Percentiles rank a stretch among this genome's conserved stretches.
Evolutionary conservation across 35 echinoderm and acorn worm genomes (phyloP).

Genomic region (Hemicentrotus pulcherrimus): DNA sequence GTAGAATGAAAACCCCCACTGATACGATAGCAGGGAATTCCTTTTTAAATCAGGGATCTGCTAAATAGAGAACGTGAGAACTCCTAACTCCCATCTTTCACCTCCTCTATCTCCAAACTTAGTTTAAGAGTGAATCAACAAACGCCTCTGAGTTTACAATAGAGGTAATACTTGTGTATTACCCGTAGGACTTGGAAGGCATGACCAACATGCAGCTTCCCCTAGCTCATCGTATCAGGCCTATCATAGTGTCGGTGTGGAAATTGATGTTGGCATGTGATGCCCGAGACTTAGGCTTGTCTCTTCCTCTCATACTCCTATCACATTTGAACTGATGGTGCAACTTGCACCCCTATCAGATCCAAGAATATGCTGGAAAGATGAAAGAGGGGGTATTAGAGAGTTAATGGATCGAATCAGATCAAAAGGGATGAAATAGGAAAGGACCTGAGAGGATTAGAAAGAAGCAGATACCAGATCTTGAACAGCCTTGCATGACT

Average conservation of each 20-base stretch:
- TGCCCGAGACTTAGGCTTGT: conserved; percentile 25
- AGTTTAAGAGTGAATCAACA: conserved; percentile 18
- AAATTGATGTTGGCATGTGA: conserved; percentile 45
- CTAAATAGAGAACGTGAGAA: neutral
- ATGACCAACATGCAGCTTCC: conserved; percentile 15
- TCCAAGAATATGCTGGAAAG: neutral
- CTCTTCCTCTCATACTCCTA: conserved; percentile 17
- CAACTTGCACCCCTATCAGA: neutral
- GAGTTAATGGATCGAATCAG: conserved; percentile 3
- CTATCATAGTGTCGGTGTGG: neutral
- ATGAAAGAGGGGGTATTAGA: neutral
- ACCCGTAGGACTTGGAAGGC: neutral
- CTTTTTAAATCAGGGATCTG: neutral
- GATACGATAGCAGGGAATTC: neutral
- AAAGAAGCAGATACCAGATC: neutral
- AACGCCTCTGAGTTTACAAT: neutral
- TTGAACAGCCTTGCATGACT: neutral
- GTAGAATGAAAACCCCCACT: neutral
- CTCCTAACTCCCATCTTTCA: neutral
- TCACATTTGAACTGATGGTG: conserved; percentile 11
- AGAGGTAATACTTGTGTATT: neutral
- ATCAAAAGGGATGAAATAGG: neutral
- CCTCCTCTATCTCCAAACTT: neutral
- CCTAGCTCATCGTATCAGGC: conserved; percentile 7
- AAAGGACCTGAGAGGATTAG: neutral